Percentiles rank a stretch among this genome's conserved stretches.
These are phyloP conservation scores for Nilaparvata lugens DNA, from an alignment of 1,140 invertebrate genomes.

Conservation along the genomic window DNA sequence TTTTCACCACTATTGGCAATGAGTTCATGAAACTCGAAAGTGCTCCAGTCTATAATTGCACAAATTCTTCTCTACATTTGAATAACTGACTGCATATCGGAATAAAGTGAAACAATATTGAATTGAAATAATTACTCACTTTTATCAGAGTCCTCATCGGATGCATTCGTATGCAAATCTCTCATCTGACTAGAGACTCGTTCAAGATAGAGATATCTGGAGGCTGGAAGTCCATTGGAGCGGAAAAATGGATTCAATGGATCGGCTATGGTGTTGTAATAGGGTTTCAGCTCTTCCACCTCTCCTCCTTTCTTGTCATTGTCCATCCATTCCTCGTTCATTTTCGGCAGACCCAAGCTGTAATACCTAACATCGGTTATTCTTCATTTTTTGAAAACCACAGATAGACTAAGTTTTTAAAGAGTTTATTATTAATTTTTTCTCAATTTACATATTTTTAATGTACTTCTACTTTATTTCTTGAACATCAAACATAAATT, in stretches of 20 bases:
- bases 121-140: neutral
- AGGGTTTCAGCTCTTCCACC: slow-evolving; percentile 17
- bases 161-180: slow-evolving; percentile 15
- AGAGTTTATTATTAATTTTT: too few relatives aligned
- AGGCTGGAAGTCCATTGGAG: slow-evolving; percentile 58
- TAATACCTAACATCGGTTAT: slow-evolving; percentile 28
- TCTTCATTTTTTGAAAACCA: neutral
- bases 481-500: too few relatives aligned
- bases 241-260: slow-evolving; percentile 65
- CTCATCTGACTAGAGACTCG: slow-evolving; percentile 48
- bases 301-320: neutral
- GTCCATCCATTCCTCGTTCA: slow-evolving; percentile 32
- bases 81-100: too few relatives aligned
- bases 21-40: too few relatives aligned
- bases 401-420: too few relatives aligned
- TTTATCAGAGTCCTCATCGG: slow-evolving; percentile 3
- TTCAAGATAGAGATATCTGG: slow-evolving; percentile 57
- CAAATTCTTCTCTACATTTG: too few relatives aligned
- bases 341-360: slow-evolving; percentile 35
- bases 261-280: slow-evolving; percentile 61
- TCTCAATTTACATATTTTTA: too few relatives aligned
- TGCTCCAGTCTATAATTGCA: too few relatives aligned
- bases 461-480: too few relatives aligned
- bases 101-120: too few relatives aligned
- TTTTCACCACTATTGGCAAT: too few relatives aligned